Base-by-base conservation (phyloP, 2,888 invertebrate species). In the Xylota segnis region DNA sequence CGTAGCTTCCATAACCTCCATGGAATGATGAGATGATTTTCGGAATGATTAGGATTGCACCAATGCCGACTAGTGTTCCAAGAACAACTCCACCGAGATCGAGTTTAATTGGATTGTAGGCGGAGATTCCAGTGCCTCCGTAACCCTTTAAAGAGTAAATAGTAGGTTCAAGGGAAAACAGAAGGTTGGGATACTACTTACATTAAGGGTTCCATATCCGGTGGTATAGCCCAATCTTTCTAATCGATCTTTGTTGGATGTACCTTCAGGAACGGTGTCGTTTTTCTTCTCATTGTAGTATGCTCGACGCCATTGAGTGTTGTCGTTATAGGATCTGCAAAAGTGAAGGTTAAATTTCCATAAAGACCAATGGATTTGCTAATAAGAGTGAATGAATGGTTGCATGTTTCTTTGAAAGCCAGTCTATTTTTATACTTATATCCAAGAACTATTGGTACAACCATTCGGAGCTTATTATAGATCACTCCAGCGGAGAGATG, bases 31-130 rank as follows among this genome's bases (percentile, higher is more conserved):
- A 94, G 2, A 97, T 94, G 47, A 97, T 91, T 91, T 97, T 97
- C 0, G 97, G 97, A 59, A 97, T 93, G 2, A 97, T 94, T 16
- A 97, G 93, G 77, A 97, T 95, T 0, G 96, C 96, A 12, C 97
- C 97, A 63, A 97, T 94, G 0, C 97, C 97, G 56, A 97, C 93
- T 1, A 97, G 93, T 2, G 96, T 96, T 0, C 97, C 97, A 27
- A 97, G 92, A 6, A 97, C 94, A 7, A 97, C 95, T 0, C 97
- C 97, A 5, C 97, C 97, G 0, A 97, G 93, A 89, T 97, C 97
- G 66, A 97, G 94, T 92, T 96, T 97, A 81, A 96, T 93, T 0
- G 96, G 96, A 1, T 95, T 95, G 88, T 96, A 96, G 12, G 95
- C 92, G 0, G 96, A 95, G 10, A 94, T 91, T 4, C 93, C 93